These are phyloP conservation scores for Teleopsis dalmanni DNA, from an alignment of 1,140 invertebrate genomes.

Conservation along the genomic window DNA sequence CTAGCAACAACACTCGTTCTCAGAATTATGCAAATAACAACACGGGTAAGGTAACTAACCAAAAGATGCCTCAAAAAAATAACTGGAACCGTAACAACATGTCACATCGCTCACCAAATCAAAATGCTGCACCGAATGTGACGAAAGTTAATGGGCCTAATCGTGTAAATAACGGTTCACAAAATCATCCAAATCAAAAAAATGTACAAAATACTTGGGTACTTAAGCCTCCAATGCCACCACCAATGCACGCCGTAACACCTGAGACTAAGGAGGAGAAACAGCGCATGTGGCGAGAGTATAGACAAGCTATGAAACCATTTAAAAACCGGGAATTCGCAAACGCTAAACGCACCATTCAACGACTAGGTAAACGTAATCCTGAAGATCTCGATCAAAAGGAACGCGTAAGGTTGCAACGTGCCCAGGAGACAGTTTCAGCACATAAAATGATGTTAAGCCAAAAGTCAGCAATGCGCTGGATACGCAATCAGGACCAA, in stretches of 20 bases:
- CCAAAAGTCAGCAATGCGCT: too few species aligned
- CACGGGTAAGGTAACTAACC: too few species aligned
- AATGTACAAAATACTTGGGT: conserved; percentile 1
- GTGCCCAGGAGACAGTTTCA: conserved; percentile 29
- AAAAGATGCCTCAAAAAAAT: background rate
- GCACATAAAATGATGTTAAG: conserved; percentile 24
- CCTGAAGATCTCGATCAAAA: conserved; percentile 27
- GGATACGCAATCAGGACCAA: too few species aligned
- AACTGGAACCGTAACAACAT: background rate
- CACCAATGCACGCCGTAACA: background rate
- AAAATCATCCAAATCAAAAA: too few species aligned
- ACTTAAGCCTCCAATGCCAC: conserved; percentile 1
- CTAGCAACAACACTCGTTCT: too few species aligned
- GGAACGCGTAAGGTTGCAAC: conserved; percentile 22
- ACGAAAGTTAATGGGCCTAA: too few species aligned
- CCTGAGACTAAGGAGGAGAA: conserved; percentile 23
- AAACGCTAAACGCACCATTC: conserved; percentile 32
- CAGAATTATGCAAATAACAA: too few species aligned
- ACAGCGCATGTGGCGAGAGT: conserved; percentile 32
- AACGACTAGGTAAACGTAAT: conserved; percentile 31
- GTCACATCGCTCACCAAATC: background rate
- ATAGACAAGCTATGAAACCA: conserved; percentile 35
- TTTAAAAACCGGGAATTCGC: conserved; percentile 39
- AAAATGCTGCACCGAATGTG: background rate
- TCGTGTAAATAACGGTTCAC: too few species aligned